Evolutionary conservation across 2,888 invertebrate species (phyloP).

Genomic region (Megalurothrips usitatus): DNA sequence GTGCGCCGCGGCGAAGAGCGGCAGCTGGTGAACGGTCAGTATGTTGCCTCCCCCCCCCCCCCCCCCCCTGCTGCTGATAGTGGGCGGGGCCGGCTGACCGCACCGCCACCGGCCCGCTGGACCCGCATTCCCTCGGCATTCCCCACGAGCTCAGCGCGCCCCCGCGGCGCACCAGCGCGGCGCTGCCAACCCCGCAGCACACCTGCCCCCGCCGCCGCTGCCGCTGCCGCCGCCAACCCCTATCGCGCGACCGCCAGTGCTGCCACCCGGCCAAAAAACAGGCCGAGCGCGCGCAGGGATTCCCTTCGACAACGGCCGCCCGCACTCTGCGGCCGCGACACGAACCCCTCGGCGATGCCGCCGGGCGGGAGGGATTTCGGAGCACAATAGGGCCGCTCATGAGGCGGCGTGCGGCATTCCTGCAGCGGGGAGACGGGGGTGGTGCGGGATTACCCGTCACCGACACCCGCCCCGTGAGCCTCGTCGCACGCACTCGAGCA

Average conservation of each 20-base stretch:
- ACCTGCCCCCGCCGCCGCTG: not conserved
- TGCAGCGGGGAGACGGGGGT: too few relatives aligned
- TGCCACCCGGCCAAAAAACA: too few relatives aligned
- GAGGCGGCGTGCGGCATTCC: too few relatives aligned
- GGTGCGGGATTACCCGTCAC: not conserved
- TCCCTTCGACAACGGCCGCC: not conserved
- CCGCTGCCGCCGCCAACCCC: not conserved
- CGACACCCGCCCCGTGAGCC: too few relatives aligned
- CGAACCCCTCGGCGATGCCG: not conserved
- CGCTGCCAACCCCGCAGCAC: not conserved
- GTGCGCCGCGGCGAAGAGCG: not conserved
- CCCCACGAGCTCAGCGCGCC: not conserved
- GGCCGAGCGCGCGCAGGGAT: not conserved
- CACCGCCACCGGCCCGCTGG: not conserved
- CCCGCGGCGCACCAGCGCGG: not conserved
- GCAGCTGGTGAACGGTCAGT: conserved; percentile 12
- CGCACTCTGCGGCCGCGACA: not conserved
- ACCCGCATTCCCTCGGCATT: not conserved
- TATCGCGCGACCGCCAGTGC: too few relatives aligned
- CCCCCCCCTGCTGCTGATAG: not conserved
- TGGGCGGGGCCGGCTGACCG: not conserved
- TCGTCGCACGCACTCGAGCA: too few relatives aligned
- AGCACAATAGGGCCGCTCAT: too few relatives aligned
- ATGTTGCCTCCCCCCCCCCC: not conserved
- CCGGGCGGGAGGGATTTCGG: not conserved